Base-by-base conservation (phyloP, 2,888 invertebrate genomes). In the Terebella lapidaria region DNA sequence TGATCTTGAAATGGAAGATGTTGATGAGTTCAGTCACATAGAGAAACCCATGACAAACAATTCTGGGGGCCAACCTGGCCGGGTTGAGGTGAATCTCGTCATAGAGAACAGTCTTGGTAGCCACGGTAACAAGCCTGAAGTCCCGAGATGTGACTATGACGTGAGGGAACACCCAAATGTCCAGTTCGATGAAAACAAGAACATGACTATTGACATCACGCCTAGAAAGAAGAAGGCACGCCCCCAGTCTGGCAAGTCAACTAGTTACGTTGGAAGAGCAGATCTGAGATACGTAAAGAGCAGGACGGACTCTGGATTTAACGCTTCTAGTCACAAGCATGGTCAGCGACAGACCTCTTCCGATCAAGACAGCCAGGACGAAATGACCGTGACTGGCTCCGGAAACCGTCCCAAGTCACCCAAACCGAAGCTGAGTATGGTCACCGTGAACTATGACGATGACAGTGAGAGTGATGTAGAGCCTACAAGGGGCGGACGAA, bases 231-330 rank as follows among this genome's bases (percentile, higher is more conserved):
- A 5, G 10, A 28, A 28, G 22, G 15, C 5, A 27, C 26, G 53
- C 5, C 26, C 29, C 5, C 15, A 5, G 4, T 25, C 26, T 4
- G 53, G 5, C 5, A 25, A 53, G 28, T 25, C 15, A 10, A 28
- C 53, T 5, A 10, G 27, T 10, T 56, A 56, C 51, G 4, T 20
- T 3, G 55, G 56, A 1, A 4, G 51, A 2, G 18, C 49, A 2
- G 55, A 55, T 10, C 51, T 59, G 20, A 55, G 29, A 30, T 30
- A 55, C 28, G 59, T 59, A 1, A 55, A 56, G 28, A 49, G 55
- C 35, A 10, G 51, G n/a, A 59, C 59, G 2, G 49, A 59, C 51
- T 49, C 49, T 22, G 49, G 49, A 20, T 15, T 49, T 5, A 22
- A 5, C 22, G 15, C 18, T 10, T 5, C 18, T 22, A 10, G 15